Evolutionary conservation across 1,140 invertebrate species (phyloP), one percentile per base, ranked within the genome.

Genomic region (Trigoniulus corallinus): DNA sequence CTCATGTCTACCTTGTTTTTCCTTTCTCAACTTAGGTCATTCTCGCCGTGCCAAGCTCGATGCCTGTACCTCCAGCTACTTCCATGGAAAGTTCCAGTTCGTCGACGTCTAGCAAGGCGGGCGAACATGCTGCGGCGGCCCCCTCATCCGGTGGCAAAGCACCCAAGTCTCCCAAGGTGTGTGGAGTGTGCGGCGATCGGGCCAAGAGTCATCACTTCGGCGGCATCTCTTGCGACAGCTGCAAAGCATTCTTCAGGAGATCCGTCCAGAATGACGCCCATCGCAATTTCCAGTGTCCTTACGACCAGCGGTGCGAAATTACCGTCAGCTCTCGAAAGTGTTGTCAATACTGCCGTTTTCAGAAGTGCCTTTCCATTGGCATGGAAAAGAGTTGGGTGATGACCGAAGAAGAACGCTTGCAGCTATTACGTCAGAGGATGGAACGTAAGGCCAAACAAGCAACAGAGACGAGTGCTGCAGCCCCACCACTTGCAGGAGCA

Each of bases 331-430:
- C 63, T 2, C 45, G 63, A 37, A 64, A 62, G 53, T 51, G 44
- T 18, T 62, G 62, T 46, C 64, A 68, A 54, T 55, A 54, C 44
- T 69, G 64, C 57, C 61, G 68, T 24, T 68, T 70, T 49, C 51
- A 67, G 41, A 67, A 67, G 57, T 70, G 68, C 53, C 45, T 68
- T 2, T 51, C 55, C 0, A 69, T 69, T 47, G 68, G 68, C 24
- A 70, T 70, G 68, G 68, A 70, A 56, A 70, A 63, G 26, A 64
- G 65, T 24, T 70, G 68, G 68, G 67, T 70, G 10, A 70, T 70
- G 67, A 63, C 60, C 4, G 68, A 70, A 46, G 62, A 67, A n/a
- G 67, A 70, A 53, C 43, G 66, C 23, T 50, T 59, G 20, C 56
- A 62, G 26, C 54, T 69, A 42, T 58, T 66, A 45, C 61, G 64